Base-by-base conservation (phyloP, 1,140 invertebrate species). In the Pomacea maculata region DNA sequence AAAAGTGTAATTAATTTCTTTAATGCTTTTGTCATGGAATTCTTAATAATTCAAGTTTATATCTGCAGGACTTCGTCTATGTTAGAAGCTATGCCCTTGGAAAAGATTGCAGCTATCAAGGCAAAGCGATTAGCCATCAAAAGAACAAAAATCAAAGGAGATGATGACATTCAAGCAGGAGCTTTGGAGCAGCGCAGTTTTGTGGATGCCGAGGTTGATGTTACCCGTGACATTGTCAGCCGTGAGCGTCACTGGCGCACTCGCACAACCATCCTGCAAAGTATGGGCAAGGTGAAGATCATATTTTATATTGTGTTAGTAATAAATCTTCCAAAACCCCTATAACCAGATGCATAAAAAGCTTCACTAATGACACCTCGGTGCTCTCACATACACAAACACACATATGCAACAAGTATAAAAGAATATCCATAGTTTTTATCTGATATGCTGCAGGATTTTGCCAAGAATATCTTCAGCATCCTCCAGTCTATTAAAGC, bases 71-170 rank as follows among this genome's bases (percentile, higher is more conserved):
- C 86, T 45, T 91, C 91, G 84, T 98, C 97, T 8, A 92, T 99
- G 25, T 98, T 97, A 45, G 97, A 99, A 87, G 89, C 89, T 25
- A 89, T 99, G 96, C 97, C 97, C 5, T 96, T 98, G 14, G 97
- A 99, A 90, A 99, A 98, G 92, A 99, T 99, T 92, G 97, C 97
- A 45, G 97, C 97, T 21, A 98, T 99, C 79, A 98, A 98, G 92
- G 97, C 97, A 0, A 99, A 99, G 92, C 95, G 97, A 92, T 93
- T 99, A 86, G 97, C 97, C 8, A 98, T 98, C 84, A 99, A 99
- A 90, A 93, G 97, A 85, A 98, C 96, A 45, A 99, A 97, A 12
- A 99, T 99, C 86, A 98, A 91, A 82, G 89, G 85, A 67, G 90
- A 89, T 85, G 97, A 97, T 88, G 97, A 99, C 90, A 88, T 92